Evolutionary conservation across 1,140 invertebrate species (phyloP), one percentile per base, ranked within the genome.

Genomic region (Chrysomallon squamiferum): DNA sequence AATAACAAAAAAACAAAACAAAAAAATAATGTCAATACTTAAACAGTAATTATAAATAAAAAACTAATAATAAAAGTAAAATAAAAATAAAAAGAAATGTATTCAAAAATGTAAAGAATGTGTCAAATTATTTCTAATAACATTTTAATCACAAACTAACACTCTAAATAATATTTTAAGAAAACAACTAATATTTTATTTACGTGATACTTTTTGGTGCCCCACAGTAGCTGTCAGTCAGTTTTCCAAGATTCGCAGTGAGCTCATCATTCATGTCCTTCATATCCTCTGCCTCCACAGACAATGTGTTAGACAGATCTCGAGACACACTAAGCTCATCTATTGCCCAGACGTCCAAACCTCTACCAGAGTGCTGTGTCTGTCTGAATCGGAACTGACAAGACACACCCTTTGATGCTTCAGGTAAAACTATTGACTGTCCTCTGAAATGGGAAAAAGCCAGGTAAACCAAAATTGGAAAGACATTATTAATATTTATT

Each of bases 381-480:
- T 88, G 87, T 75, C 83, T 84, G 72, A 86, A 83, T 13, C 82
- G 79, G 66, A 87, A 86, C 67, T 77, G 75, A 66, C 86, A 87
- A 15, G 69, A 71, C 22, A 63, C 30, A n/a, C 70, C 61, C 41
- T 69, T 71, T 3, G 82, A 77, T 57, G 59, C 67, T 15, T 71
- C 49, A 2, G 85, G 79, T 54, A 86, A 70, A 33, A 73, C 56
- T 15, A 85, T 69, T 13, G 81, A 80, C 33, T 85, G 76, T 49
- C 79, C 75, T 49, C 85, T 85, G 62, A 59, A 77, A 73, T 13
- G 57, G 43, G n/a, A n/a, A n/a, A n/a, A n/a, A n/a, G n/a, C n/a
- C n/a, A 57, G 57, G n/a, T n/a, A n/a, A n/a, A n/a, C n/a, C n/a
- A n/a, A n/a, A n/a, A n/a, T n/a, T n/a, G n/a, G n/a, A n/a, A n/a